Percentiles rank a stretch among this genome's conserved stretches.
Conservation (phyloP, 1,140 invertebrate species). For the Euwallacea fornicatus region DNA sequence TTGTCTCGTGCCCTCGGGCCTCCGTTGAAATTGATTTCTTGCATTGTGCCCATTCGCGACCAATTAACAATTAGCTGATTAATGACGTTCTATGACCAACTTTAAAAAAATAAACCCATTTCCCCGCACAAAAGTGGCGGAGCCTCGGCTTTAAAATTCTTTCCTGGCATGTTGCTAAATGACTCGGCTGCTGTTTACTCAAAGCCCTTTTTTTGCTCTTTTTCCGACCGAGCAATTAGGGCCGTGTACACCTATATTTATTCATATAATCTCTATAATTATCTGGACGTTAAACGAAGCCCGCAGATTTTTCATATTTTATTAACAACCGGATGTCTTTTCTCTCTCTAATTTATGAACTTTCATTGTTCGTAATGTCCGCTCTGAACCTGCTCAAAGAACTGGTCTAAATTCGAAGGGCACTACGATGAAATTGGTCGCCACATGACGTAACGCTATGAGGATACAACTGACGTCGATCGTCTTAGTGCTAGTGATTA, state of each 20-base stretch:
- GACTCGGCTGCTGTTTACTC: constrained; percentile 2
- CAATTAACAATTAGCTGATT: neutral
- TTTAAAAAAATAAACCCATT: neutral
- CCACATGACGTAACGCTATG: constrained; percentile 7
- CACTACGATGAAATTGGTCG: too few relatives aligned
- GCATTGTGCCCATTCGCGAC: neutral
- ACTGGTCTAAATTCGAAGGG: too few relatives aligned
- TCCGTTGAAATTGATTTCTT: too few relatives aligned
- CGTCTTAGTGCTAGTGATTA: constrained; percentile 6
- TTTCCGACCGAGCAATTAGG: constrained; percentile 12
- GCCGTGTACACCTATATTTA: constrained; percentile 11
- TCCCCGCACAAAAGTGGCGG: neutral
- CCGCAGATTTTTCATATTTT: constrained; percentile 7
- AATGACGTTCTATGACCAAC: neutral
- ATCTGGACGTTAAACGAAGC: neutral
- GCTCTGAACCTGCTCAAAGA: too few relatives aligned
- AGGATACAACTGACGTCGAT: constrained; percentile 17
- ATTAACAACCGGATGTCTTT: constrained; percentile 8
- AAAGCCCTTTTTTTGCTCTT: neutral
- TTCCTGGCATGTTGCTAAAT: constrained; percentile 15
- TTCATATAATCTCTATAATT: constrained; percentile 14
- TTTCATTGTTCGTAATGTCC: neutral
- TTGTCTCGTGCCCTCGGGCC: too few relatives aligned
- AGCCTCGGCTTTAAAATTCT: neutral
- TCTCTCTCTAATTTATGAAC: constrained; percentile 7